These are phyloP conservation scores for Apis cerana DNA, from an alignment of 1,140 invertebrate species.

Conservation along the genomic window DNA sequence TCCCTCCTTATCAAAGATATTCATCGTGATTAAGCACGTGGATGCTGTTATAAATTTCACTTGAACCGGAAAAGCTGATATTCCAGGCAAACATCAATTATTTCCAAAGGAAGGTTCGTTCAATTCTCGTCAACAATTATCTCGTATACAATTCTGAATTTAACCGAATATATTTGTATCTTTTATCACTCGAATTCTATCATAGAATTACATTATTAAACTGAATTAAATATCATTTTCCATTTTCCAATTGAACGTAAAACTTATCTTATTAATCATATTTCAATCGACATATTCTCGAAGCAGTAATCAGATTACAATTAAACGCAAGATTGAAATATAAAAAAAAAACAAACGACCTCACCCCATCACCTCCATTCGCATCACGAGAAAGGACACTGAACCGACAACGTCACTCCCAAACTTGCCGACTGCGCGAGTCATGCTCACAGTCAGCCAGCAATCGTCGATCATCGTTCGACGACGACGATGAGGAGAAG, in stretches of 20 bases:
- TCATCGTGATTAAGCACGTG: neutral
- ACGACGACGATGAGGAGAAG: neutral
- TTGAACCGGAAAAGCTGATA: neutral
- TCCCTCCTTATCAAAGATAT: neutral
- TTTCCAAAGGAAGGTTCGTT: neutral
- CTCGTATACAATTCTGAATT: neutral
- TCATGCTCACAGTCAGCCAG: neutral
- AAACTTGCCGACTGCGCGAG: neutral
- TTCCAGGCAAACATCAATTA: neutral
- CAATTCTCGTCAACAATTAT: neutral
- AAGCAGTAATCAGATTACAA: too few species aligned
- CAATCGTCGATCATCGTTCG: conserved; percentile 20
- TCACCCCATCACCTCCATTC: too few species aligned
- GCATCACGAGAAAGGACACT: neutral
- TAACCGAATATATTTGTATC: too few species aligned
- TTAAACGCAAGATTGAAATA: too few species aligned
- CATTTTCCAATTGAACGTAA: too few species aligned
- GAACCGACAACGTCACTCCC: neutral
- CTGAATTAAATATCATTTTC: too few species aligned
- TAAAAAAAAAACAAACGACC: too few species aligned
- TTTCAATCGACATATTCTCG: too few species aligned
- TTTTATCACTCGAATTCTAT: too few species aligned
- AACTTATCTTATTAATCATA: too few species aligned
- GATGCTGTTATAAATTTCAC: neutral
- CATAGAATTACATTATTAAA: too few species aligned